Percentiles rank a stretch among this genome's conserved stretches.
Evolutionary conservation across 2,888 invertebrate genomes (phyloP).

Genomic region (Aphodius sticticus): DNA sequence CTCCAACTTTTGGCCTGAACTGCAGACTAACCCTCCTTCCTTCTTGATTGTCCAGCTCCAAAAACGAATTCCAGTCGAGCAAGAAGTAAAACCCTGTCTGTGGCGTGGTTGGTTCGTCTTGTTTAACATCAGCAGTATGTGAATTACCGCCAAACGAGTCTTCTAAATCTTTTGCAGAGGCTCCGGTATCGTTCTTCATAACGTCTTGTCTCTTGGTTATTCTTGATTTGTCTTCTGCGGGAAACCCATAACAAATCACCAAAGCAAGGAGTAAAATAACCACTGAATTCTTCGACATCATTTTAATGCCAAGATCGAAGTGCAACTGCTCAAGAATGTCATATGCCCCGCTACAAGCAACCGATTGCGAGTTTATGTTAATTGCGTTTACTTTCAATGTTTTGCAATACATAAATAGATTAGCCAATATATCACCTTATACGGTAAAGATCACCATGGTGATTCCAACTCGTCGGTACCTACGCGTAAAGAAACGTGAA

Average conservation of each 20-base stretch:
- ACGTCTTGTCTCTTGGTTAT: conserved; percentile 29
- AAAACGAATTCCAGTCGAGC: conserved; percentile 86
- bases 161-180: conserved; percentile 67
- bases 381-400: not conserved
- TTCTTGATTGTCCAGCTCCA: conserved; percentile 82
- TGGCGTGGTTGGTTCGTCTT: conserved; percentile 71
- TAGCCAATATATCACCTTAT: not conserved
- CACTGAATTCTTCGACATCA: not conserved
- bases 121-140: conserved; percentile 62
- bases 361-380: not conserved
- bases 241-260: conserved; percentile 4
- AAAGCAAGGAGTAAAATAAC: conserved; percentile 7
- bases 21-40: conserved; percentile 77
- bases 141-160: conserved; percentile 79
- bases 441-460: not conserved
- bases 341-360: not conserved
- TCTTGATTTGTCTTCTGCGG: conserved; percentile 10
- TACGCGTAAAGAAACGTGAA: not conserved
- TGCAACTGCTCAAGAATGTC: conserved; percentile 4
- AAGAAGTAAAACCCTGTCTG: conserved; percentile 85
- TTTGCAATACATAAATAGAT: not conserved
- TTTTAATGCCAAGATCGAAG: not conserved
- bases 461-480: not conserved
- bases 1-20: conserved; percentile 82
- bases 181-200: conserved; percentile 31